Percentiles rank a stretch among this genome's conserved stretches.
Conservation (phyloP, 2,888 invertebrate species). For the Seira sanloemensis region DNA sequence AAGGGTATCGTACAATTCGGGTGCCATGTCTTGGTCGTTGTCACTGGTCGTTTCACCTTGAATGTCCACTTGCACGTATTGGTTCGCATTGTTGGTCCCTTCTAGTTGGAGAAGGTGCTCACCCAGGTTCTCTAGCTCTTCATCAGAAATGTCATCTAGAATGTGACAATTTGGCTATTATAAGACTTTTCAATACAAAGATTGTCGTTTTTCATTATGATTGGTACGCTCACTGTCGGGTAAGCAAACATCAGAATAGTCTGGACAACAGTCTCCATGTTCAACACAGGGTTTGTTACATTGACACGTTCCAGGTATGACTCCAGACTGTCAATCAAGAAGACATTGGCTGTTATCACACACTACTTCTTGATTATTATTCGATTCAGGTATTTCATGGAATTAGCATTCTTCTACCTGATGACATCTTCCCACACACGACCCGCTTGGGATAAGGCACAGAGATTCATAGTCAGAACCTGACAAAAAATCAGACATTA, state of each 20-base stretch:
- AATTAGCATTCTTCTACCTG: no score
- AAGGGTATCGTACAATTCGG: constrained; percentile 23
- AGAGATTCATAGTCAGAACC: constrained; percentile 49
- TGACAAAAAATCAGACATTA: neutral
- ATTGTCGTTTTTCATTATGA: neutral
- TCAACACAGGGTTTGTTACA: constrained; percentile 61
- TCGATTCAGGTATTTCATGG: no score
- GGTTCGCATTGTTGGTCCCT: constrained; percentile 82
- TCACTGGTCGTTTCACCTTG: constrained; percentile 86
- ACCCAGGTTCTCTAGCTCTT: constrained; percentile 82
- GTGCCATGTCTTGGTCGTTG: constrained; percentile 72
- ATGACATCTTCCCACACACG: constrained; percentile 56
- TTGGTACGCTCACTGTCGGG: constrained; percentile 26
- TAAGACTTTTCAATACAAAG: no score
- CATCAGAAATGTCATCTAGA: constrained; percentile 79
- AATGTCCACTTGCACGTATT: constrained; percentile 82
- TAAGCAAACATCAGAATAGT: constrained; percentile 52
- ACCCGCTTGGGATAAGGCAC: constrained; percentile 33
- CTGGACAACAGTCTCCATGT: constrained; percentile 57
- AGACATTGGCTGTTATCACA: no score
- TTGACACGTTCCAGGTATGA: constrained; percentile 51
- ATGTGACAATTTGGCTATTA: no score
- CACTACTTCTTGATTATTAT: no score
- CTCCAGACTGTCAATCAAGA: constrained; percentile 12
- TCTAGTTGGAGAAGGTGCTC: constrained; percentile 85